Evolutionary conservation across 2,113 vertebrate genomes (phyloP).

Genomic region (Sphaerodactylus townsendi): DNA sequence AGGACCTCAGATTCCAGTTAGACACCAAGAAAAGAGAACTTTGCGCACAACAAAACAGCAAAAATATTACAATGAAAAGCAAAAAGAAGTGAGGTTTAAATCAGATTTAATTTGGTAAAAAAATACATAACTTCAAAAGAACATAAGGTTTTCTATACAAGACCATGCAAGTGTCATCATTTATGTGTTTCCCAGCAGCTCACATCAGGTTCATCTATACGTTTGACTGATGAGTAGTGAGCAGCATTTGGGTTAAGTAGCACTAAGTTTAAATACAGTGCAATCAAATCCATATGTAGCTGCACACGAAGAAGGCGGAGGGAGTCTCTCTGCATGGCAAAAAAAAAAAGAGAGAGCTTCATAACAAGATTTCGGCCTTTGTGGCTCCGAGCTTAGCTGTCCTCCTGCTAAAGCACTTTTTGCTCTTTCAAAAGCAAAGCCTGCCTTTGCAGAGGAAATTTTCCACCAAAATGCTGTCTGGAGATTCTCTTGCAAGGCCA

Average conservation of each 20-base stretch:
- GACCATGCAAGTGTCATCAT: not conserved
- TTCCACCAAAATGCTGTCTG: not conserved
- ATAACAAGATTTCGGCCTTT: not conserved
- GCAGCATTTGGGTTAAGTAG: not conserved
- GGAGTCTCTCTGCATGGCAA: not conserved
- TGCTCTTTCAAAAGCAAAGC: not conserved
- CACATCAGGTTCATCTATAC: no score
- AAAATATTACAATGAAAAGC: not conserved
- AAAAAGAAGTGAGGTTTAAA: constrained; percentile 30
- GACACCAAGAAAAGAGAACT: not conserved
- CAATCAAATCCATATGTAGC: not conserved
- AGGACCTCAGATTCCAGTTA: not conserved
- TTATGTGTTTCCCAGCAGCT: not conserved
- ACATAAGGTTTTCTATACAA: constrained; percentile 8
- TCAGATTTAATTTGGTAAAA: constrained; percentile 69
- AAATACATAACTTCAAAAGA: constrained; percentile 42
- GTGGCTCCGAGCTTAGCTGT: not conserved
- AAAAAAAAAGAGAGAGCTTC: not conserved
- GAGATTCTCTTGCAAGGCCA: not conserved
- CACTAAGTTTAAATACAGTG: not conserved
- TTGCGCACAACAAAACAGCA: not conserved
- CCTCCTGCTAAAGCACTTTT: not conserved
- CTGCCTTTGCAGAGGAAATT: not conserved
- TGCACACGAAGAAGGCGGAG: not conserved
- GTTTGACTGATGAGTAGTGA: not conserved